These are phyloP conservation scores for Drosophila neocordata DNA, from an alignment of 1,140 invertebrate species.

Conservation along the genomic window DNA sequence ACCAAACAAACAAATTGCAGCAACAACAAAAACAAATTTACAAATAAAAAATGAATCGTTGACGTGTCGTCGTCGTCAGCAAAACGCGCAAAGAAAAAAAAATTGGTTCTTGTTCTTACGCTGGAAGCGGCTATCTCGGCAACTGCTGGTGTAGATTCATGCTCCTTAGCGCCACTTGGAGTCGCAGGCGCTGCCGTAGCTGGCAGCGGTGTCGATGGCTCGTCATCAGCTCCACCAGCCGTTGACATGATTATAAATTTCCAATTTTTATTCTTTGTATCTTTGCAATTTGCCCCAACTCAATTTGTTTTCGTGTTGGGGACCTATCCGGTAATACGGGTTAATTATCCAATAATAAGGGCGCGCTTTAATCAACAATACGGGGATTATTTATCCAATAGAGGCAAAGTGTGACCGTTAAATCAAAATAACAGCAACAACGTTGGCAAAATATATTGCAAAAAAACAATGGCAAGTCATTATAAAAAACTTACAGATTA, in stretches of 20 bases:
- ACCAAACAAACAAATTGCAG: background rate
- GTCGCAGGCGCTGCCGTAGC: conserved; percentile 26
- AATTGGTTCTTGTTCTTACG: conserved; percentile 37
- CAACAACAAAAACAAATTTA: conserved; percentile 15
- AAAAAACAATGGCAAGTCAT: background rate
- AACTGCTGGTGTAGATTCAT: conserved; percentile 33
- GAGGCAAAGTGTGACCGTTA: background rate
- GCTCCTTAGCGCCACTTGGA: conserved; percentile 2
- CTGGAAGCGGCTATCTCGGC: conserved; percentile 61
- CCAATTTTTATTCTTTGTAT: conserved; percentile 8
- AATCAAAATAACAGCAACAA: background rate
- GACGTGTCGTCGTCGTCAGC: conserved; percentile 66
- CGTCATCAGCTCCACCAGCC: conserved; percentile 66
- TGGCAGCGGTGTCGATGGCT: conserved; percentile 37
- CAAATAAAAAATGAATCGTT: conserved; percentile 36
- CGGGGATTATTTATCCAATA: background rate
- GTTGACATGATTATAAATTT: conserved; percentile 54
- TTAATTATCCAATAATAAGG: background rate
- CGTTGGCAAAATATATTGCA: background rate
- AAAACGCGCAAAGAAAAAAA: conserved; percentile 35
- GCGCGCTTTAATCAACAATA: background rate
- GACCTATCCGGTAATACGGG: background rate
- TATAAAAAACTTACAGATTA: too few species aligned
- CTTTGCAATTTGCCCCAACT: conserved; percentile 4
- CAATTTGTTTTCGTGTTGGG: conserved; percentile 5